Evolutionary conservation across 2,888 invertebrate genomes (phyloP), one percentile per base, ranked within the genome.

Genomic region (Acleris emargana): DNA sequence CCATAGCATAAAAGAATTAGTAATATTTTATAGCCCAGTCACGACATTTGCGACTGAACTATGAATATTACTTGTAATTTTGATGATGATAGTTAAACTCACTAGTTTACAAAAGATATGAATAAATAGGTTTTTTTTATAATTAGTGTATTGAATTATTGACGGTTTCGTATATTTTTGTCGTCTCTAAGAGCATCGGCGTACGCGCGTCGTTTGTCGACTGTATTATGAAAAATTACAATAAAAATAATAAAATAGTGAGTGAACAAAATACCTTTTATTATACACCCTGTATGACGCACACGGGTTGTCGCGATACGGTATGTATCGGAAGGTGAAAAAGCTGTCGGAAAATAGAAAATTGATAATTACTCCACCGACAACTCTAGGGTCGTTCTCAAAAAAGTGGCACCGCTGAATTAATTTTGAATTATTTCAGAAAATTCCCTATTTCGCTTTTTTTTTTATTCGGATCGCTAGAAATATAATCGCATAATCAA

Each of bases 221-320:
- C 84, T 87, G 84, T 88, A 90, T 89, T 91, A 89, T 89, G 91
- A 89, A 87, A 89, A 89, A 91, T 88, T 89, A 91, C 89, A 91
- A 91, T 91, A 91, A 92, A 91, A 91, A 90, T 86, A 78, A 89
- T 89, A 89, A 91, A 91, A 91, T 91, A 91, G 91, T 82, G 83
- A 89, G 80, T 84, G 82, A 81, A 75, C 68, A 71, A 71, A 67
- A 63, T 80, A 9, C 75, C 80, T 73, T 72, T 79, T 75, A 72
- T 64, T 60, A 17, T n/a, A 16, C 25, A 58, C 28, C 25, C 18
- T 13, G 9, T 60, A n/a, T 45, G 7, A 17, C 16, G 0, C 17
- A n/a, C 2, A 1, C 25, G 7, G 25, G n/a, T n/a, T n/a, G n/a
- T n/a, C n/a, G n/a, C n/a, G n/a, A n/a, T n/a, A n/a, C n/a, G n/a